These are phyloP conservation scores for Coreoperca whiteheadi DNA, from an alignment of 2,113 vertebrate species.

Conservation along the genomic window DNA sequence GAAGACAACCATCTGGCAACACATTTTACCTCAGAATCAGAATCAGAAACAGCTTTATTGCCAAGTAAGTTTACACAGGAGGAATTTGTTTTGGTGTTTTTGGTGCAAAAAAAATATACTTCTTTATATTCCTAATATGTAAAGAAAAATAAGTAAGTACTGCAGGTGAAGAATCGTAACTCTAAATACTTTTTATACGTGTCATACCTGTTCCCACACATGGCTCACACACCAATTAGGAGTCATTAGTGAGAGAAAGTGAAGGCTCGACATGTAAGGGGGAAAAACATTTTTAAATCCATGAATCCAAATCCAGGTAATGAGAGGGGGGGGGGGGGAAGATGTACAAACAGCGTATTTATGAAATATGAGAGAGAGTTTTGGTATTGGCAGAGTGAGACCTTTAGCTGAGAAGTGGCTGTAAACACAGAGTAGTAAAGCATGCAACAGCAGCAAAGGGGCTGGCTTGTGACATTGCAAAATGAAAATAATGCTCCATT, in stretches of 20 bases:
- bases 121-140: too few species aligned
- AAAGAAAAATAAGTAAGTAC: too few species aligned
- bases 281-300: not conserved
- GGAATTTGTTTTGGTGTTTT: too few species aligned
- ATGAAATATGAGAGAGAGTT: slow-evolving; percentile 53
- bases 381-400: slow-evolving; percentile 49
- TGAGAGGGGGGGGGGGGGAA: not conserved
- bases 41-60: too few species aligned
- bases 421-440: slow-evolving; percentile 80
- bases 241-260: slow-evolving; percentile 71
- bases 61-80: too few species aligned
- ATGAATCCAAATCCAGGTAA: slow-evolving; percentile 24
- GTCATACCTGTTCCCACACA: slow-evolving; percentile 65
- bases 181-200: too few species aligned
- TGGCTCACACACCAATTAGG: slow-evolving; percentile 70
- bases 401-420: slow-evolving; percentile 61
- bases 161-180: too few species aligned
- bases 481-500: slow-evolving; percentile 84
- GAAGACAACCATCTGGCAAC: slow-evolving; percentile 80
- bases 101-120: too few species aligned
- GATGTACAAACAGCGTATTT: slow-evolving; percentile 1
- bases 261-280: slow-evolving; percentile 26
- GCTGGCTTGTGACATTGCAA: slow-evolving; percentile 83
- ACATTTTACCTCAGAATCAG: slow-evolving; percentile 76
- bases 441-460: slow-evolving; percentile 92